phyloP scores from a whole-genome alignment of 53 echinoderm and acorn worm genomes.

The Luidia sarsii region DNA sequence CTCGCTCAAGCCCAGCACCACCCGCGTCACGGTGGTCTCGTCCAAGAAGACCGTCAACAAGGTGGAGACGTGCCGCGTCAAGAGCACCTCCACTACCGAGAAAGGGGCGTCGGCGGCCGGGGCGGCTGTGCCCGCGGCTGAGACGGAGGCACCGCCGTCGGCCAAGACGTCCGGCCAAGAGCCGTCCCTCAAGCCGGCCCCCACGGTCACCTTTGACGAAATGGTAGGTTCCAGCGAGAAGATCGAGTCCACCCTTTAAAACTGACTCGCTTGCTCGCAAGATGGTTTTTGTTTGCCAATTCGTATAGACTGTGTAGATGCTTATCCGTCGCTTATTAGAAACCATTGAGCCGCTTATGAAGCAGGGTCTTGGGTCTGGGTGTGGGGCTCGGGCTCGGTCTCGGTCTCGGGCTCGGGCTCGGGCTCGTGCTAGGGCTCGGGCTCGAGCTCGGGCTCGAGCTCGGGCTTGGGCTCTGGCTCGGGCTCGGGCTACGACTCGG shows the following conservation, averaged over 20 bases:
- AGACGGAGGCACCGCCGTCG: constrained; percentile 6
- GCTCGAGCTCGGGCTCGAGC: too few relatives aligned
- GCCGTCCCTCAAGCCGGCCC: constrained; percentile 41
- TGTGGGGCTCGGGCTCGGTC: too few relatives aligned
- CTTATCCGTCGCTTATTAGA: too few relatives aligned
- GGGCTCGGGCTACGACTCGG: too few relatives aligned
- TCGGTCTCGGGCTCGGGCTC: too few relatives aligned
- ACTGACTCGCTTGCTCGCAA: neutral
- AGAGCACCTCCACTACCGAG: constrained; percentile 14
- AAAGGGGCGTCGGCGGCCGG: constrained; percentile 15
- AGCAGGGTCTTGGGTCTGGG: too few relatives aligned
- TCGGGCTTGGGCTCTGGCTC: too few relatives aligned
- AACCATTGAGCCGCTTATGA: too few relatives aligned
- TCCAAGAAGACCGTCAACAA: constrained; percentile 44
- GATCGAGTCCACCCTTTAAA: neutral
- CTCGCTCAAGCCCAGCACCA: constrained; percentile 32
- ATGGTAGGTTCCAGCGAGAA: constrained; percentile 52
- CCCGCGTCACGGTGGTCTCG: constrained; percentile 43
- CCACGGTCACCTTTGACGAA: constrained; percentile 62
- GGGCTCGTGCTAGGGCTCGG: too few relatives aligned
- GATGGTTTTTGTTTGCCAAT: too few relatives aligned
- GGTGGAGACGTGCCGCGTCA: constrained; percentile 41
- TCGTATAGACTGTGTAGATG: too few relatives aligned
- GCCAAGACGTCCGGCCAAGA: constrained; percentile 23
- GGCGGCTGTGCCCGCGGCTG: too few relatives aligned